Evolutionary conservation across 2,888 invertebrate genomes (phyloP).

Genomic region (Zygogramma bicolorata): DNA sequence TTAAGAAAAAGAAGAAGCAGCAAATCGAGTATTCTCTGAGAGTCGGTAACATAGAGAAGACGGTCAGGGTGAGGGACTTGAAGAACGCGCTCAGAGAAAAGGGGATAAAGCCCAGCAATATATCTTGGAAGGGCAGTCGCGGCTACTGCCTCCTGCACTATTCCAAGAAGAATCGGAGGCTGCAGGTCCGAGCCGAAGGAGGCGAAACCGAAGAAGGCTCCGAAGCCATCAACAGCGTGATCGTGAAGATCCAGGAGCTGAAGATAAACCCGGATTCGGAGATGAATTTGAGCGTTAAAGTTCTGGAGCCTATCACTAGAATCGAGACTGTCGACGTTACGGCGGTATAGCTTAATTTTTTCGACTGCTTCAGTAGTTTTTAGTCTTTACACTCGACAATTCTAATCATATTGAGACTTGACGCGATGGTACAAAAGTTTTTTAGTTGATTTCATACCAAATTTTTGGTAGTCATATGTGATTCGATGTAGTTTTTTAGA

Average conservation of each 20-base stretch:
- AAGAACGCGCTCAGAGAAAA: slow-evolving; percentile 80
- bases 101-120: slow-evolving; percentile 81
- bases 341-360: slow-evolving; percentile 61
- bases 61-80: slow-evolving; percentile 79
- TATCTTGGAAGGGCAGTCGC: slow-evolving; percentile 73
- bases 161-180: slow-evolving; percentile 71
- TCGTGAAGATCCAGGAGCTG: slow-evolving; percentile 67
- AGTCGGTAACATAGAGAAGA: slow-evolving; percentile 80
- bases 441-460: slow-evolving; percentile 27
- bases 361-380: background rate
- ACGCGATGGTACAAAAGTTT: slow-evolving; percentile 21
- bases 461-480: slow-evolving; percentile 20
- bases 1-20: slow-evolving; percentile 29
- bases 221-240: slow-evolving; percentile 67
- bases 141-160: slow-evolving; percentile 76
- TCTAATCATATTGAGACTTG: slow-evolving; percentile 17
- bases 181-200: slow-evolving; percentile 25
- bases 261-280: slow-evolving; percentile 63
- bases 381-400: background rate
- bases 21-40: slow-evolving; percentile 72
- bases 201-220: slow-evolving; percentile 49
- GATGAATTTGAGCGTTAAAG: slow-evolving; percentile 64
- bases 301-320: slow-evolving; percentile 69
- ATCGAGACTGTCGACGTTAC: slow-evolving; percentile 69
- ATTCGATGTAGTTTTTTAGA: background rate